These are phyloP conservation scores for Axinella damicornis DNA, from an alignment of 37 sponge, comb jelly and placozoan genomes.

Conservation along the genomic window DNA sequence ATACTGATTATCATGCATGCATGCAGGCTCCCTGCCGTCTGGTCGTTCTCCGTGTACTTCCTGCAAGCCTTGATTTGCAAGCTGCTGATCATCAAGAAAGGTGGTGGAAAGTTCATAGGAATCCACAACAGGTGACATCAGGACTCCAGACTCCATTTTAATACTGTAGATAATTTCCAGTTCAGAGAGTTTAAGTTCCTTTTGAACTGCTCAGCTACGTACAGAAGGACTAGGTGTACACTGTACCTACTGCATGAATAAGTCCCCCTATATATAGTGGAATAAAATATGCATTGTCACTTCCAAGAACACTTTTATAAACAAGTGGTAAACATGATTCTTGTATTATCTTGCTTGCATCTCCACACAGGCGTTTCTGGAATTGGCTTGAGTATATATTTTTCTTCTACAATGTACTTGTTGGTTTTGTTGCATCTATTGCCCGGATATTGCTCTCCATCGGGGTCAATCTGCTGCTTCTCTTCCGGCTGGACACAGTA, in stretches of 20 bases:
- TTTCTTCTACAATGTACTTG: constrained; percentile 25
- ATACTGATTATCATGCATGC: too few relatives aligned
- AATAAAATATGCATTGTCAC: too few relatives aligned
- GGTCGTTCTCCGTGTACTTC: neutral
- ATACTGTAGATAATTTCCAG: too few relatives aligned
- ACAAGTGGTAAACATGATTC: too few relatives aligned
- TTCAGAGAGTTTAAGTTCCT: too few relatives aligned
- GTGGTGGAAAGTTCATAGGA: constrained; percentile 2
- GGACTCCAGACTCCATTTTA: too few relatives aligned
- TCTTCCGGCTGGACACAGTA: constrained; percentile 23
- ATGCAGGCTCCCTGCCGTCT: neutral
- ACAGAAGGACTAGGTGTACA: too few relatives aligned
- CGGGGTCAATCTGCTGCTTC: neutral
- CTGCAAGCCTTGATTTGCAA: neutral
- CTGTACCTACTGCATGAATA: too few relatives aligned
- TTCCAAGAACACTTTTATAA: too few relatives aligned
- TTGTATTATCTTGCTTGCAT: too few relatives aligned
- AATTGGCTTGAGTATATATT: constrained; percentile 28
- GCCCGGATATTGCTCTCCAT: neutral
- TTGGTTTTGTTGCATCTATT: constrained; percentile 23
- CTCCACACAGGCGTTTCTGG: constrained; percentile 7
- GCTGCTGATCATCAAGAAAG: constrained; percentile 2
- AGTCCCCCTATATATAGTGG: too few relatives aligned
- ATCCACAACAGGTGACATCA: constrained; percentile 3
- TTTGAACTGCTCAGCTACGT: too few relatives aligned